phyloP scores from a whole-genome alignment of 2,888 invertebrate species.

The Leptinotarsa juncta region DNA sequence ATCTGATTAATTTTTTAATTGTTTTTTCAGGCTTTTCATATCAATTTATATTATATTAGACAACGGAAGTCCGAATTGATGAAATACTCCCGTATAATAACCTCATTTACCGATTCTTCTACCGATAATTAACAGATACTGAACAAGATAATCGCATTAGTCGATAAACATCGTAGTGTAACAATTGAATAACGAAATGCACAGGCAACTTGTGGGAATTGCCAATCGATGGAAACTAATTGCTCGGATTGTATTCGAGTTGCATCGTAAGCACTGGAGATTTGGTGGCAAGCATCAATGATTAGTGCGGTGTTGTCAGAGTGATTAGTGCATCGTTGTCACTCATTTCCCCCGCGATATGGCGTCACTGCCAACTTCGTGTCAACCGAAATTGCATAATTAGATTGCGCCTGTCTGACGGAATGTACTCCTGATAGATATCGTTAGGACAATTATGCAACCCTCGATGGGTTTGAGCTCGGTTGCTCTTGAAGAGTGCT shows the following conservation, averaged over 20 bases:
- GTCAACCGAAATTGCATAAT: conserved; percentile 64
- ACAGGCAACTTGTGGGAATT: conserved; percentile 49
- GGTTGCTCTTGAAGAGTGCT: conserved; percentile 31
- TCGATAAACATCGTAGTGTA: conserved; percentile 48
- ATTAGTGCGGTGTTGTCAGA: conserved; percentile 61
- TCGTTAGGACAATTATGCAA: conserved; percentile 60
- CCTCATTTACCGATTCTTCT: background rate
- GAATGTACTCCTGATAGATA: conserved; percentile 60
- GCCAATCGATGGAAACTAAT: conserved; percentile 54
- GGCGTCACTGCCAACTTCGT: conserved; percentile 56
- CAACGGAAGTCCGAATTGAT: no score
- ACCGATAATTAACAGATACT: conserved; percentile 35
- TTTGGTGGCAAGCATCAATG: conserved; percentile 51
- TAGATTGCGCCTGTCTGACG: conserved; percentile 62
- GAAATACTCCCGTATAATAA: no score
- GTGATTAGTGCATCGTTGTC: conserved; percentile 62
- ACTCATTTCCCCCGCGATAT: conserved; percentile 57
- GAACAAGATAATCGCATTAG: conserved; percentile 45
- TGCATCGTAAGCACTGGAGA: conserved; percentile 52
- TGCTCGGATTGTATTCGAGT: conserved; percentile 55
- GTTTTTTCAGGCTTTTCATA: no score
- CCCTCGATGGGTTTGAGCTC: conserved; percentile 24
- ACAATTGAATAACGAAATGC: conserved; percentile 50
- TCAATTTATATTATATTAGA: no score
- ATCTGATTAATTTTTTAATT: no score